Evolutionary conservation across 2,113 vertebrate genomes (phyloP).

Genomic region (Bolborhynchus lineola): DNA sequence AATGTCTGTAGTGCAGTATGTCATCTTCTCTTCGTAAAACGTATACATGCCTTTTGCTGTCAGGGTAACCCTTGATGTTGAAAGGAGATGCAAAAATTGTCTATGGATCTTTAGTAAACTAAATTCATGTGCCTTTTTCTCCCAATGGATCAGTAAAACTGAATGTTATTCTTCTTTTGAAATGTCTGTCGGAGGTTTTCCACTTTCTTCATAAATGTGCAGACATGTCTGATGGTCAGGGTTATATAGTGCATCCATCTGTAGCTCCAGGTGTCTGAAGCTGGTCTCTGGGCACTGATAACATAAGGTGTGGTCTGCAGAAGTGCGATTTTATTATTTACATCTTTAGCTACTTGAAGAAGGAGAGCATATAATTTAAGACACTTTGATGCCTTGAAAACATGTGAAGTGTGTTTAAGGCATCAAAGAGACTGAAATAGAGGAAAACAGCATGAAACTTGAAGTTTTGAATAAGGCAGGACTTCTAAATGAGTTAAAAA

Average conservation of each 20-base stretch:
- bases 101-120: conserved; percentile 15
- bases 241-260: conserved; percentile 54
- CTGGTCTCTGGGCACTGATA: conserved; percentile 51
- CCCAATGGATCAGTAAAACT: conserved; percentile 12
- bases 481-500: background rate
- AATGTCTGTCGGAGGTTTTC: conserved; percentile 38
- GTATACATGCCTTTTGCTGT: background rate
- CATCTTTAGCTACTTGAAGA: conserved; percentile 63
- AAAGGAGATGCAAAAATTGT: background rate
- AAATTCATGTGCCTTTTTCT: conserved; percentile 15
- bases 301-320: conserved; percentile 66
- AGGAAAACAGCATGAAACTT: conserved; percentile 50
- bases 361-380: conserved; percentile 39
- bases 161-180: conserved; percentile 50
- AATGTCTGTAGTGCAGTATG: background rate
- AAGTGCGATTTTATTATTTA: conserved; percentile 44
- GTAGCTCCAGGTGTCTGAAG: conserved; percentile 58
- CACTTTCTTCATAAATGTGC: conserved; percentile 27
- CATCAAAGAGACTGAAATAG: conserved; percentile 49
- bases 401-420: conserved; percentile 32
- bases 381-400: conserved; percentile 56
- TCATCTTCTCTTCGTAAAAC: background rate
- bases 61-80: background rate
- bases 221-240: conserved; percentile 26
- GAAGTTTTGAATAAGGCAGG: background rate